Evolutionary conservation across 2,113 vertebrate genomes (phyloP).

Genomic region (Alexandromys fortis): DNA sequence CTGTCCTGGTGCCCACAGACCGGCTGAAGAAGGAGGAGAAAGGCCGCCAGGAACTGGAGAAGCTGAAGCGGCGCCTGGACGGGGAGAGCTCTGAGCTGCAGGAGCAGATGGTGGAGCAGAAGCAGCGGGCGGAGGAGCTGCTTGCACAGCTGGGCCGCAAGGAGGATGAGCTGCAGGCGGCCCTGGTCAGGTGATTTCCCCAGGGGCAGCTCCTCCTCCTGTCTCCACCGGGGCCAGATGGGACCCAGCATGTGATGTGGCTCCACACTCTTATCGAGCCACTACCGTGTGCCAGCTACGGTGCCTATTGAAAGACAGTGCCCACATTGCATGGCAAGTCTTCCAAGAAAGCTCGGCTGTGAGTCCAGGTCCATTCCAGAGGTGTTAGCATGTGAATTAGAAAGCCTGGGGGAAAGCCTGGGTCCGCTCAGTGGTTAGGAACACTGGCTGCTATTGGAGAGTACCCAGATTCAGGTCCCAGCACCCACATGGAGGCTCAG

Average conservation of each 20-base stretch:
- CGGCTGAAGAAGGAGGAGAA: constrained; percentile 95
- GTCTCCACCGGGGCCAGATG: no score
- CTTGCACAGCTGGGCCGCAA: constrained; percentile 89
- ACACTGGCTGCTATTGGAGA: neutral
- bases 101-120: constrained; percentile 92
- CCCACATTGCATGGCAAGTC: rapidly evolving
- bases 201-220: neutral
- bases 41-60: constrained; percentile 93
- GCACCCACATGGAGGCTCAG: neutral
- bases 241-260: neutral
- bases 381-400: neutral
- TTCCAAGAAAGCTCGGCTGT: rapidly evolving
- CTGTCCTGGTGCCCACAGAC: constrained; percentile 81
- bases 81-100: constrained; percentile 91
- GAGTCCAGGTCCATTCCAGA: neutral
- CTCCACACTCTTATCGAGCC: neutral
- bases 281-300: neutral
- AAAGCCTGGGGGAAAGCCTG: neutral
- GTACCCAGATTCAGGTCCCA: neutral
- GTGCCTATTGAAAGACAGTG: rapidly evolving
- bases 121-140: constrained; percentile 88
- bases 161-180: constrained; percentile 92
- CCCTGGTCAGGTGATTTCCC: constrained; percentile 88
- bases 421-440: no score
- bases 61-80: constrained; percentile 92